Conservation (phyloP, 1,140 invertebrate species). For the Ooceraea biroi region DNA sequence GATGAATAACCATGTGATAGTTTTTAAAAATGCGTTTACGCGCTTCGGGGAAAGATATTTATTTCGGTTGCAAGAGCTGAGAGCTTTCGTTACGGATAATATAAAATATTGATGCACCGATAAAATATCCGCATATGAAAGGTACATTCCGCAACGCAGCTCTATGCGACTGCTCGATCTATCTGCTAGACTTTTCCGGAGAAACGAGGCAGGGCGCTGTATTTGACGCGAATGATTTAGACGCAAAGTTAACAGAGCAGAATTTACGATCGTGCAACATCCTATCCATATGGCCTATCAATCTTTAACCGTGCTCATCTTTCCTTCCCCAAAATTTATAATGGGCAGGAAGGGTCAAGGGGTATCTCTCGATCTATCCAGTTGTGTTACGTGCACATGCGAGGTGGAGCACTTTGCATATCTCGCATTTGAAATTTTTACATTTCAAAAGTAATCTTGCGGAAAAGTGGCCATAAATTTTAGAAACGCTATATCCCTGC, state of each 20-base stretch:
- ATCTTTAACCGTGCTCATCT: conserved; percentile 53
- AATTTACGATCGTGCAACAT: conserved; percentile 62
- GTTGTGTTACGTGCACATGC: conserved; percentile 41
- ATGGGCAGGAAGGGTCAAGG: conserved; percentile 11
- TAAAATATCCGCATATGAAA: conserved; percentile 48
- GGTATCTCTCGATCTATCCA: conserved; percentile 34
- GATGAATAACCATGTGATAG: background rate
- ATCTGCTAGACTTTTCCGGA: conserved; percentile 48
- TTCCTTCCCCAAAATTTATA: conserved; percentile 46
- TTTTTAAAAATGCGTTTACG: background rate
- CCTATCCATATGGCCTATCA: conserved; percentile 59
- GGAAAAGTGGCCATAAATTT: background rate
- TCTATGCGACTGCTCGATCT: conserved; percentile 49
- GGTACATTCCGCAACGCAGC: background rate
- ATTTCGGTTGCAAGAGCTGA: conserved; percentile 1
- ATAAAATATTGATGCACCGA: conserved; percentile 43
- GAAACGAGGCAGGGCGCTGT: conserved; percentile 8
- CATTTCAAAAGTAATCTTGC: background rate
- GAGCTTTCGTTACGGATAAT: conserved; percentile 9
- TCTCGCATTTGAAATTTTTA: background rate
- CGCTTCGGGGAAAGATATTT: conserved; percentile 31
- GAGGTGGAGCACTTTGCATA: background rate
- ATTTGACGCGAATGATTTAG: conserved; percentile 62
- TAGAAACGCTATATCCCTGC: background rate
- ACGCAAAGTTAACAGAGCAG: conserved; percentile 60